phyloP scores from a whole-genome alignment of 2,113 vertebrate species.

The Tapirus terrestris region DNA sequence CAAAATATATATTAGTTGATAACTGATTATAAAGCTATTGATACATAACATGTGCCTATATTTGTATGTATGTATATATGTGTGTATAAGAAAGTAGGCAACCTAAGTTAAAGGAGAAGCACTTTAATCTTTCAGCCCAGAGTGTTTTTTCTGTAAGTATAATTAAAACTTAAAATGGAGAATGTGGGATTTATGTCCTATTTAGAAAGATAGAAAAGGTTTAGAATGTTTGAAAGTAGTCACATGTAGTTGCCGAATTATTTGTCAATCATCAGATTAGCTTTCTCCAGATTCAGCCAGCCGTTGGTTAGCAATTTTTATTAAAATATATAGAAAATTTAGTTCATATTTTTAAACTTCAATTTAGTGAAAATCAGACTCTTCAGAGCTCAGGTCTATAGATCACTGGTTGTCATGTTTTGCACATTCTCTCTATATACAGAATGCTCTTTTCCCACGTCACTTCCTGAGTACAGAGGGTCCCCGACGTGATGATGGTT shows the following conservation, averaged over 20 bases:
- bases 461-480: not conserved
- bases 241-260: not conserved
- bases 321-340: not conserved
- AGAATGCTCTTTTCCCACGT: not conserved
- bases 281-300: not conserved
- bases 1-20: not conserved
- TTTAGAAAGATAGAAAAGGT: not conserved
- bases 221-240: not conserved
- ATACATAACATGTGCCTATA: not conserved
- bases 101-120: not conserved
- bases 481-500: too few relatives aligned
- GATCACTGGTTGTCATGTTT: too few relatives aligned
- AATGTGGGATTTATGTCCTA: not conserved
- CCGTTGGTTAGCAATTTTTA: not conserved
- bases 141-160: not conserved
- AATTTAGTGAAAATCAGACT: not conserved
- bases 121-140: not conserved
- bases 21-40: not conserved
- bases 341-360: not conserved
- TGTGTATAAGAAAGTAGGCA: not conserved
- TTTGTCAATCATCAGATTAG: not conserved
- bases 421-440: not conserved
- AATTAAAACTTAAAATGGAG: not conserved
- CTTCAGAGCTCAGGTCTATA: not conserved
- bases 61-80: accelerated